Base-by-base conservation (phyloP, 2,797 vertebrate genomes). In the Anniella stebbinsi region DNA sequence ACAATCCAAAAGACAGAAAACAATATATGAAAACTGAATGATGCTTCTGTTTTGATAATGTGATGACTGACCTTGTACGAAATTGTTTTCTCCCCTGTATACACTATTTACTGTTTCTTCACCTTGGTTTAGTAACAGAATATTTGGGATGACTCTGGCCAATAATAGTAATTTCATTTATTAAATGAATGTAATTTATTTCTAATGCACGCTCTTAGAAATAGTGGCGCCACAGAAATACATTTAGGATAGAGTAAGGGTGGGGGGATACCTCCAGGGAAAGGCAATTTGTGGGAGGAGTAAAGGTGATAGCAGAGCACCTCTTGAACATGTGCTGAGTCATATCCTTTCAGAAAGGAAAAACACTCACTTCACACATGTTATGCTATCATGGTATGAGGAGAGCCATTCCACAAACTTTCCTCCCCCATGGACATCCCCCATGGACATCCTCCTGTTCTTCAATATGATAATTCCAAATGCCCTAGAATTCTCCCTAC, bases 191-290 rank as follows among this genome's bases (percentile, higher is more conserved):
- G 10, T 51, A 51, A 51, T 51, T 51, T 51, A 51, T 51, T 51
- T 18, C 30, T 80, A n/a, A n/a, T 86, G 70, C 30, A 60, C 25
- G n/a, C 36, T 60, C 70, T 57, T 86, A 86, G 54, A 86, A 86
- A 41, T 30, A 63, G 38, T 18, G 54, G 8, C 23, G 11, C 12
- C 41, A 13, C 4, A n/a, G 15, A 76, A 57, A 75, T 75, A 38
- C 6, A 75, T 11, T 33, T 63, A 13, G 70, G 36, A 21, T 86
- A 38, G 6, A 30, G 48, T 6, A 33, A 4, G 15, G 17, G 17
- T 57, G 57, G 23, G 8, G 51, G 33, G 15, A 8, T 80, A n/a
- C 33, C 51, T 80, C 33, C 23, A 57, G 15, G 21, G 51, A 57
- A 17, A 33, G 8, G 3, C 21, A 45, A 36, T 57, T 57, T 30